These are phyloP conservation scores for Blomia tropicalis DNA, from an alignment of 2,888 invertebrate genomes.

Conservation along the genomic window DNA sequence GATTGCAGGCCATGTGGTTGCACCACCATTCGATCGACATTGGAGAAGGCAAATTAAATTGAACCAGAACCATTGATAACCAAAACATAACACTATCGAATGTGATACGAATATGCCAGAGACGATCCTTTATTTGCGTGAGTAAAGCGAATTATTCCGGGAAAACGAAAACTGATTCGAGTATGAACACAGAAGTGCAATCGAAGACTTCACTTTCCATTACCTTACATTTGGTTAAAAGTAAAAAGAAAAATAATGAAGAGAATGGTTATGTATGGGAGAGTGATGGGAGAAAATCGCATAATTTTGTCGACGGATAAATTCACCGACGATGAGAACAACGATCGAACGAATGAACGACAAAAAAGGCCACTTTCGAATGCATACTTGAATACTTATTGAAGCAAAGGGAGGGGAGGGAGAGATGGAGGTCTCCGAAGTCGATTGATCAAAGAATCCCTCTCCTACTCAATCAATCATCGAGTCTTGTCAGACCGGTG, in stretches of 20 bases:
- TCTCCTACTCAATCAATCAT: not conserved
- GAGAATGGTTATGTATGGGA: no score
- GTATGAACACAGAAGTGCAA: not conserved
- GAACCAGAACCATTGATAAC: not conserved
- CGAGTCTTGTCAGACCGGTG: no score
- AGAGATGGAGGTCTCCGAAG: no score
- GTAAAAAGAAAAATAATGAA: no score
- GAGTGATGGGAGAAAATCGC: constrained; percentile 1
- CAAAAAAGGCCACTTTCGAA: not conserved
- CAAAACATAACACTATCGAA: no score
- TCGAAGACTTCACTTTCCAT: constrained; percentile 9
- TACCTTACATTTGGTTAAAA: no score
- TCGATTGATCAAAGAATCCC: not conserved
- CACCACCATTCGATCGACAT: not conserved
- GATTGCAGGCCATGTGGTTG: not conserved
- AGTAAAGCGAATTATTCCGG: constrained; percentile 6
- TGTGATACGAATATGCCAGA: not conserved
- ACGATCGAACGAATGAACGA: not conserved
- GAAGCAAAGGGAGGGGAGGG: no score
- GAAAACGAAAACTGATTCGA: not conserved
- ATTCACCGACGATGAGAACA: not conserved
- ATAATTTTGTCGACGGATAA: constrained; percentile 9
- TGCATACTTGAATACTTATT: no score
- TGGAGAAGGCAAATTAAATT: constrained; percentile 4
- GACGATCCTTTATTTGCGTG: constrained; percentile 14